Evolutionary conservation across 2,113 vertebrate genomes (phyloP).

Genomic region (Bos indicus): DNA sequence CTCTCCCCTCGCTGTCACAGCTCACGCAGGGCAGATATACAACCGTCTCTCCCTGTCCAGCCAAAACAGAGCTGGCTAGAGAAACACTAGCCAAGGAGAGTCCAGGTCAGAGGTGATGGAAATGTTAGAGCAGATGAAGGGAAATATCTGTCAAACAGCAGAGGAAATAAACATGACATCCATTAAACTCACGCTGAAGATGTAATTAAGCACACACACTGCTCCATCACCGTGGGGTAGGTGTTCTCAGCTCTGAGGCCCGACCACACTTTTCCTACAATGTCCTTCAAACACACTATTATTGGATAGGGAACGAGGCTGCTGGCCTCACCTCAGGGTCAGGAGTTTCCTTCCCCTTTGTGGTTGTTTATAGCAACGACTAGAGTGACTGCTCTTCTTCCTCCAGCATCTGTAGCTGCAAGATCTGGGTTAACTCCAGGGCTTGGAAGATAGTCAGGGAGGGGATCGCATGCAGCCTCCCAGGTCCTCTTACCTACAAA

Average conservation of each 20-base stretch:
- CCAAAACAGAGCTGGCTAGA: neutral
- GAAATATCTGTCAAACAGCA: neutral
- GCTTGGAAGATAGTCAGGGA: neutral
- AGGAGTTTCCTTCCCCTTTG: too few relatives aligned
- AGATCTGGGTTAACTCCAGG: neutral
- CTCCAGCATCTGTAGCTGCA: neutral
- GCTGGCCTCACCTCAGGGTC: neutral
- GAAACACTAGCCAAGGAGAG: neutral
- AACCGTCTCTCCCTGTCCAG: neutral
- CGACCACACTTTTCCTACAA: neutral
- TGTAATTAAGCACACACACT: neutral
- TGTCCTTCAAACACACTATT: neutral
- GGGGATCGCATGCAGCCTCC: neutral
- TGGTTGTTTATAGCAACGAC: too few relatives aligned
- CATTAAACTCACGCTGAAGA: neutral
- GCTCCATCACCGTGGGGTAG: neutral
- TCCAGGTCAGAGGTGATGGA: neutral
- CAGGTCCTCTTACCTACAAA: slow-evolving; percentile 91
- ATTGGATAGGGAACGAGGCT: accelerated
- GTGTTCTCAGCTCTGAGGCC: neutral
- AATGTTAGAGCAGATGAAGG: neutral
- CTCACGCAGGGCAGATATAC: accelerated
- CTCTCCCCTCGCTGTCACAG: too few relatives aligned
- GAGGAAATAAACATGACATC: neutral
- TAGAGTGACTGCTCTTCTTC: neutral